These are phyloP conservation scores for Teleopsis dalmanni DNA, from an alignment of 1,140 invertebrate species.

Conservation along the genomic window DNA sequence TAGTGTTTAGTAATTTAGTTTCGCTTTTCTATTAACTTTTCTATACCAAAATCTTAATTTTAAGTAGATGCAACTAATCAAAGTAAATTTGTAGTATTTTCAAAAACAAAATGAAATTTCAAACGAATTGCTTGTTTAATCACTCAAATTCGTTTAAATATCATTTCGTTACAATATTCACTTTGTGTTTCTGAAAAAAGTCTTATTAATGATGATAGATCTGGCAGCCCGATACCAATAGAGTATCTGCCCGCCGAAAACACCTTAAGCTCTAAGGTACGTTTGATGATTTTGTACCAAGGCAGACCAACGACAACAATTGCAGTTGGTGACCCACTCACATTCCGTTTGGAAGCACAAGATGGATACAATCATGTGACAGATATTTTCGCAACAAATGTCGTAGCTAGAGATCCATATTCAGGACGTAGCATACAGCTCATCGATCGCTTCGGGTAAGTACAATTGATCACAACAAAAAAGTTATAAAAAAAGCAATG, in stretches of 20 bases:
- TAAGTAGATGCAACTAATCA: conserved; percentile 15
- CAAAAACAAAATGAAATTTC: conserved; percentile 9
- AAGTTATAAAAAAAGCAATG: conserved; percentile 1
- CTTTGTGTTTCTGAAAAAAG: conserved; percentile 13
- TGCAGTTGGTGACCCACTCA: conserved; percentile 86
- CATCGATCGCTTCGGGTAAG: conserved; percentile 81
- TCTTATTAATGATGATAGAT: conserved; percentile 49
- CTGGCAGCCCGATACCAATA: conserved; percentile 82
- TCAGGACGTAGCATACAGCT: conserved; percentile 81
- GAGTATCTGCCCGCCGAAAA: conserved; percentile 86
- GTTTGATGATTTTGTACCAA: conserved; percentile 78
- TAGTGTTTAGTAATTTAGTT: not conserved
- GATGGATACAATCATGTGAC: conserved; percentile 81
- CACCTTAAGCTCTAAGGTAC: conserved; percentile 77
- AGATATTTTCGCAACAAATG: conserved; percentile 89
- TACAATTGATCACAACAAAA: not conserved
- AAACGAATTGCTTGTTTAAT: not conserved
- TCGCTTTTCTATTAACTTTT: not conserved
- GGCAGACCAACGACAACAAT: conserved; percentile 86
- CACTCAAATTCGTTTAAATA: not conserved
- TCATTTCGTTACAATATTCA: conserved; percentile 10
- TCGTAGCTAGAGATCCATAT: conserved; percentile 88
- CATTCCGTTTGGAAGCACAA: conserved; percentile 80
- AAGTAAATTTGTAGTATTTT: not conserved
- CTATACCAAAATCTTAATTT: conserved; percentile 9